Evolutionary conservation across 2,797 vertebrate genomes (phyloP), one percentile per base, ranked within the genome.

Genomic region (Fratercula arctica): DNA sequence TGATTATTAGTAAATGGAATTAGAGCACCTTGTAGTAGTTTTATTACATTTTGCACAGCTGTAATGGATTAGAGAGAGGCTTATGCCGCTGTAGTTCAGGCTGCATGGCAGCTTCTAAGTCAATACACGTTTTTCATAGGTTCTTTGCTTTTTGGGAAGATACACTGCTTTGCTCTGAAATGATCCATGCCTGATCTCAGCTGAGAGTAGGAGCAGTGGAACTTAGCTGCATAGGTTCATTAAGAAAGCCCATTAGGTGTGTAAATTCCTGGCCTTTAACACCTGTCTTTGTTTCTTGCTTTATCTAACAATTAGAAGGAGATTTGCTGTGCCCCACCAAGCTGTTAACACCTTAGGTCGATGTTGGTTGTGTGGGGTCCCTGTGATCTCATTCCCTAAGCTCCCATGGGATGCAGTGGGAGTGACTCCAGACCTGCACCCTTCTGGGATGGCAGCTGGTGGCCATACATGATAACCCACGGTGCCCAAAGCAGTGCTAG

Each of bases 1-100:
- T 68, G 81, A 94, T 87, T 97, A 93, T 95, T 87, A 46, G 60
- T 95, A 95, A 95, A 95, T 96, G 87, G 91, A 96, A 96, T 96
- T 96, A 94, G 82, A 95, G 75, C 75, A 90, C 93, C 75, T 92
- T 85, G 92, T 94, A 85, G 90, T 92, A 91, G 86, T 92, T 95
- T 93, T 92, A 95, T 92, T 95, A 61, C 50, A 41, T 87, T 95
- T 95, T 93, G 43, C 81, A 78, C 57, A 84, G 61, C 72, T 16
- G 1, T 92, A 87, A 95, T 94, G 87, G 75, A 94, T 95, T 86
- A 72, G 35, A 56, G 68, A 84, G 63, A 64, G 50, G 28, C 41
- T 93, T 19, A 64, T 19, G 15, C 19, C 68, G 51, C 90, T 93
- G 37, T 39, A 80, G 56, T 39, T 93, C 45, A 54, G 72, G 64